These are phyloP conservation scores for Peribatodes rhomboidaria DNA, from an alignment of 2,888 invertebrate genomes.

Conservation along the genomic window DNA sequence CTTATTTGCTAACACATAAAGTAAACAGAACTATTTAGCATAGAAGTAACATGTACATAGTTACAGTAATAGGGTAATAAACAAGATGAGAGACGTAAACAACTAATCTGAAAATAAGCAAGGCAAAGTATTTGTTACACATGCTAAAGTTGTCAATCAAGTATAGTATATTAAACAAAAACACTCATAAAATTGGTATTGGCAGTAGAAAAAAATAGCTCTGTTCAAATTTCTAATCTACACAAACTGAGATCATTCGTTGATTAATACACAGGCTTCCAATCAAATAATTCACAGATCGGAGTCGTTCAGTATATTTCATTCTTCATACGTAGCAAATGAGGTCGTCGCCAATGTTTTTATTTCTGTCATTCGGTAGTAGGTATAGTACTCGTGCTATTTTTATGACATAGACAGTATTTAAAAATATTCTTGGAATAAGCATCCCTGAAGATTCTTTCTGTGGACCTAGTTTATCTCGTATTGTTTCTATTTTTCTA, in stretches of 20 bases:
- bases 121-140: too few relatives aligned
- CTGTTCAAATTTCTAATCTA: too few relatives aligned
- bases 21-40: conserved; percentile 4
- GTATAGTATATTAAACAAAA: too few relatives aligned
- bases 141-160: too few relatives aligned
- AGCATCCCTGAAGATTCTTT: conserved; percentile 6
- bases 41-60: not conserved
- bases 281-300: too few relatives aligned
- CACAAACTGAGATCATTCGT: too few relatives aligned
- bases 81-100: conserved; percentile 3
- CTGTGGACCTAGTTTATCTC: conserved; percentile 4
- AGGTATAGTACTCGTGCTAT: conserved; percentile 42
- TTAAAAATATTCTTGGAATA: conserved; percentile 28
- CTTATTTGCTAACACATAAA: not conserved
- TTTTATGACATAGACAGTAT: conserved; percentile 30
- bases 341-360: conserved; percentile 41
- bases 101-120: too few relatives aligned
- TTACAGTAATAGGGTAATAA: conserved; percentile 1
- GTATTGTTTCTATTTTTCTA: not conserved
- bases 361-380: conserved; percentile 48
- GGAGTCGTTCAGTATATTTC: too few relatives aligned
- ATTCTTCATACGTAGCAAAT: conserved; percentile 23
- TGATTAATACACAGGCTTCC: too few relatives aligned
- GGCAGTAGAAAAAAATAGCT: too few relatives aligned
- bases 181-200: too few relatives aligned